phyloP scores from a whole-genome alignment of 2,113 vertebrate species.

The Ahaetulla prasina region DNA sequence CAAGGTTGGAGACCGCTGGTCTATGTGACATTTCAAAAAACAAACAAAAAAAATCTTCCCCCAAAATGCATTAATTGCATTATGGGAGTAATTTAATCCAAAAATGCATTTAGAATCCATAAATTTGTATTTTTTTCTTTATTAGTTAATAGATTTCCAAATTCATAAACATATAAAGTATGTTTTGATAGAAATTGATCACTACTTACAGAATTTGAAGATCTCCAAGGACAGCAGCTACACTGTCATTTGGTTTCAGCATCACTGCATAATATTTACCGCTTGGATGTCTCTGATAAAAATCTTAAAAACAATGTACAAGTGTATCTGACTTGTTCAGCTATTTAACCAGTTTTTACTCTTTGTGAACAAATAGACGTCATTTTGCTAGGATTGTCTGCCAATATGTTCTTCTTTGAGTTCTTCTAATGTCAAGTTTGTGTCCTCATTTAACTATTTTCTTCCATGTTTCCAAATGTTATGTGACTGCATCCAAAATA shows the following conservation, averaged over 20 bases:
- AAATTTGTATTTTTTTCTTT: conserved; percentile 24
- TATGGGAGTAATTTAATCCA: background rate
- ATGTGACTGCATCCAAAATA: background rate
- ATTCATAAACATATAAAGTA: conserved; percentile 36
- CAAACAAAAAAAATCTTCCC: background rate
- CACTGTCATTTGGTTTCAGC: conserved; percentile 70
- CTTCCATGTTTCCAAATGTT: background rate
- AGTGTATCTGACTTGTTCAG: background rate
- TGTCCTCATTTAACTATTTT: background rate
- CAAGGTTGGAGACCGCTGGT: no score
- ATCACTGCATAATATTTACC: conserved; percentile 70
- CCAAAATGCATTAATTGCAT: conserved; percentile 10
- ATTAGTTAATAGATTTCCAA: conserved; percentile 31
- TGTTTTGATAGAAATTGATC: conserved; percentile 46
- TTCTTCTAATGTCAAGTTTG: background rate
- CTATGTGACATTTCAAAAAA: background rate
- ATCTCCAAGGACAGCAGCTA: conserved; percentile 62
- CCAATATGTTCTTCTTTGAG: background rate
- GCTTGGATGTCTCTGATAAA: conserved; percentile 75
- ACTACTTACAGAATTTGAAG: conserved; percentile 55
- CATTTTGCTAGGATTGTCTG: background rate
- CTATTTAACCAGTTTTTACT: background rate
- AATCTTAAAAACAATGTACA: conserved; percentile 75
- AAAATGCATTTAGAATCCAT: background rate
- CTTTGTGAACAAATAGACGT: background rate